Conservation (phyloP, 1,140 invertebrate genomes). For the Macrotrachela quadricornifera region DNA sequence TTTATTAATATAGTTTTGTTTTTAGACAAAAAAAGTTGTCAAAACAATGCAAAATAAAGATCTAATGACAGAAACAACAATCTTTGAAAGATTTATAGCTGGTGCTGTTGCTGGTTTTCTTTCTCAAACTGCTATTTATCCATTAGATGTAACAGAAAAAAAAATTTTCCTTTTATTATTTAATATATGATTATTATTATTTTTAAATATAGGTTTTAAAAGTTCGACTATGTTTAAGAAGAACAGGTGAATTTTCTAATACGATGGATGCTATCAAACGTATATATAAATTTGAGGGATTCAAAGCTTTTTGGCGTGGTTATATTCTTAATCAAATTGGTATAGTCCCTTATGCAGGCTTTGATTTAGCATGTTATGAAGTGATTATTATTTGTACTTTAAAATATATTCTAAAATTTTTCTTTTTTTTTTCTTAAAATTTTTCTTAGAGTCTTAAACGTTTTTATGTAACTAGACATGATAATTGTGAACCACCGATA, state of each 20-base stretch:
- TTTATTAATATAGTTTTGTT: conserved; percentile 43
- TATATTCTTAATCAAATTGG: conserved; percentile 83
- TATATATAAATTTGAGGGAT: conserved; percentile 63
- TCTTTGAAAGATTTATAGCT: conserved; percentile 72
- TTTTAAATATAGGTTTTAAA: conserved; percentile 53
- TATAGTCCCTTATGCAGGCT: conserved; percentile 94
- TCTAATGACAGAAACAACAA: conserved; percentile 45
- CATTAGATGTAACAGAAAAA: conserved; percentile 51
- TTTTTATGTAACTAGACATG: too few relatives aligned
- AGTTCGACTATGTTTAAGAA: conserved; percentile 75
- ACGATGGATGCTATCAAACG: conserved; percentile 69
- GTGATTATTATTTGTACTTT: conserved; percentile 40
- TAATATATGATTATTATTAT: too few relatives aligned
- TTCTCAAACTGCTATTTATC: conserved; percentile 86
- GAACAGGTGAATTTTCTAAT: conserved; percentile 69
- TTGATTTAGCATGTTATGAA: conserved; percentile 93
- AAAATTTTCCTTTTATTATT: conserved; percentile 6
- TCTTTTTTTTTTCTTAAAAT: too few relatives aligned
- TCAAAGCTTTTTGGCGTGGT: conserved; percentile 56
- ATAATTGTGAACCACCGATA: conserved; percentile 25
- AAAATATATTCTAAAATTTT: too few relatives aligned
- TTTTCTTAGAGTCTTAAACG: too few relatives aligned
- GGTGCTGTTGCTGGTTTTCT: conserved; percentile 82
- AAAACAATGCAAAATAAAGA: conserved; percentile 56
- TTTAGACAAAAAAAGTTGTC: conserved; percentile 29